Conservation (phyloP, 2,113 vertebrate genomes). For the Eleginops maclovinus region DNA sequence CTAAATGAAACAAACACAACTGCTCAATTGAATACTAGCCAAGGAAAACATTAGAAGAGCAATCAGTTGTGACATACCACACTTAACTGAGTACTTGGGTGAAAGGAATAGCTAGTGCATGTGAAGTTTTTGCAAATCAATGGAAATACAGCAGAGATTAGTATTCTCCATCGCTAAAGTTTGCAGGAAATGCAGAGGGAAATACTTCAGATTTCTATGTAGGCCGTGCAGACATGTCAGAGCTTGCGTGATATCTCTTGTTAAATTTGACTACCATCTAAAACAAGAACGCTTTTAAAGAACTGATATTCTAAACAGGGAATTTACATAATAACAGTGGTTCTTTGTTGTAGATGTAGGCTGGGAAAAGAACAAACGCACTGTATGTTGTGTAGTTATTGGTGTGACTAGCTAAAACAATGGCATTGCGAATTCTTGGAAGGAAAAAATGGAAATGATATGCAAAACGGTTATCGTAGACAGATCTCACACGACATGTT, state of each 20-base stretch:
- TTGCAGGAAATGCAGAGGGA: neutral
- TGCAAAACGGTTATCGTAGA: constrained; percentile 20
- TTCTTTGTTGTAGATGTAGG: neutral
- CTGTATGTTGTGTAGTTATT: neutral
- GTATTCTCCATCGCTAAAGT: neutral
- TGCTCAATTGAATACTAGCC: no score
- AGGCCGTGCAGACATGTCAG: neutral
- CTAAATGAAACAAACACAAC: no score
- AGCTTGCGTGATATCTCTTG: neutral
- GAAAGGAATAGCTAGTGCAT: neutral
- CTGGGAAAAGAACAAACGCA: neutral
- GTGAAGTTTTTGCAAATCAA: neutral
- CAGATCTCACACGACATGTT: neutral
- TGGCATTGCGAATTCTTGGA: neutral
- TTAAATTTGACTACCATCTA: neutral
- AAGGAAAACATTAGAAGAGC: neutral
- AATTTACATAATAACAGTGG: neutral
- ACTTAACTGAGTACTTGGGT: constrained; percentile 1
- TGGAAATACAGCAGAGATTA: neutral
- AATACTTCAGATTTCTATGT: neutral
- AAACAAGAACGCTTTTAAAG: neutral
- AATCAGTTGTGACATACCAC: constrained; percentile 32
- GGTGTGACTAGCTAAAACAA: neutral
- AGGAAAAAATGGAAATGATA: constrained; percentile 48
- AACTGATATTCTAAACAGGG: neutral